Percentiles rank a stretch among this genome's conserved stretches.
These are phyloP conservation scores for Rotaria magnacalcarata DNA, from an alignment of 2,888 invertebrate species.

Conservation along the genomic window DNA sequence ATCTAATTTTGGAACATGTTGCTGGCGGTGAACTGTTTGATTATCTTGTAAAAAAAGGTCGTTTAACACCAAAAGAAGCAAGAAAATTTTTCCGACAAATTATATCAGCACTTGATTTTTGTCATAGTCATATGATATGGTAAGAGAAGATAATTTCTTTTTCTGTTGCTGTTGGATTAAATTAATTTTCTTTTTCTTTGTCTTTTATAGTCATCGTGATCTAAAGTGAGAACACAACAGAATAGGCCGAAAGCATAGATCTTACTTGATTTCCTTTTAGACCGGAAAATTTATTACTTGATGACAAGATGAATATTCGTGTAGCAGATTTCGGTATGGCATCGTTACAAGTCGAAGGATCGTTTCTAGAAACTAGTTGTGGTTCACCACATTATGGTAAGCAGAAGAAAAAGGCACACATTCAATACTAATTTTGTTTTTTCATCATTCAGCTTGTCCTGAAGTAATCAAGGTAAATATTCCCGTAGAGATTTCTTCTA, in stretches of 20 bases:
- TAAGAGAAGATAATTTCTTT: conserved; percentile 62
- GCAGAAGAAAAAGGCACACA: not conserved
- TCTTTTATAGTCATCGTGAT: conserved; percentile 78
- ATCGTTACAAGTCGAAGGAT: conserved; percentile 92
- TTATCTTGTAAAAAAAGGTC: conserved; percentile 94
- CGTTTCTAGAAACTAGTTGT: conserved; percentile 95
- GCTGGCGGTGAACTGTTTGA: conserved; percentile 97
- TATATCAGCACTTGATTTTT: conserved; percentile 96
- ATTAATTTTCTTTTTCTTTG: not conserved
- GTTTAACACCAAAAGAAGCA: conserved; percentile 93
- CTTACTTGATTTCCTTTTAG: not conserved
- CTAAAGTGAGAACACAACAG: conserved; percentile 65
- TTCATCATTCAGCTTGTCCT: conserved; percentile 73
- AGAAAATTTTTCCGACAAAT: conserved; percentile 94
- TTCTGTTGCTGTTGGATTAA: not conserved
- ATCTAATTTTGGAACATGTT: conserved; percentile 90
- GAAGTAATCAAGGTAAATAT: conserved; percentile 89
- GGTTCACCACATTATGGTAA: conserved; percentile 62
- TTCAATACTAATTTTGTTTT: not conserved
- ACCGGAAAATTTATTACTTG: conserved; percentile 83
- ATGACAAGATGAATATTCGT: conserved; percentile 95
- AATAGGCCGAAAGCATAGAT: no score
- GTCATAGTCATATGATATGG: conserved; percentile 99
- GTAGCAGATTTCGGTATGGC: conserved; percentile 99
- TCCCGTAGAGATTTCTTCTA: not conserved